phyloP scores from a whole-genome alignment of 2,888 invertebrate species.

The Lepeophtheirus nordmannii region DNA sequence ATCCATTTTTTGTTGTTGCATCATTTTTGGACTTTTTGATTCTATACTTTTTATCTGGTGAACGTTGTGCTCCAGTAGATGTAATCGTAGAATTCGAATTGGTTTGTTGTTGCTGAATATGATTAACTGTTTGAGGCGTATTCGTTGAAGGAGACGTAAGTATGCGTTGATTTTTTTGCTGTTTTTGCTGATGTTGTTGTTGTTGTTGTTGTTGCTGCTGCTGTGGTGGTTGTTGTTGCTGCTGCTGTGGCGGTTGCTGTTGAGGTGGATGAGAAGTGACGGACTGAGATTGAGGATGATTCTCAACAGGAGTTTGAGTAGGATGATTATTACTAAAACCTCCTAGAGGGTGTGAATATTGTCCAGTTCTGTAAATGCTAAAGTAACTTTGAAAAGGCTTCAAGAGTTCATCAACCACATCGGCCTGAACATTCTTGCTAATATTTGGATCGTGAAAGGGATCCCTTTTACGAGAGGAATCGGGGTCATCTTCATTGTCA shows the following conservation, averaged over 20 bases:
- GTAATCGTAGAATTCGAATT: background rate
- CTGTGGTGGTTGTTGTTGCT: slow-evolving; percentile 7
- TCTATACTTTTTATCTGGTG: slow-evolving; percentile 21
- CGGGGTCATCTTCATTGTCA: slow-evolving; percentile 19
- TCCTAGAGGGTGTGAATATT: slow-evolving; percentile 16
- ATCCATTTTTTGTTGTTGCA: background rate
- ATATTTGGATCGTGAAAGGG: slow-evolving; percentile 19
- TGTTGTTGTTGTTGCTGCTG: background rate
- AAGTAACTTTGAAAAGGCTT: slow-evolving; percentile 24
- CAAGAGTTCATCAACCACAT: slow-evolving; percentile 24
- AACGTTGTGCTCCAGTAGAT: background rate
- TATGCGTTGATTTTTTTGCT: background rate
- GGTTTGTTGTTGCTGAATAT: background rate
- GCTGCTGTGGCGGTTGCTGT: slow-evolving; percentile 1
- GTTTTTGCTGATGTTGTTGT: slow-evolving; percentile 6
- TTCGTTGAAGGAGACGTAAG: background rate
- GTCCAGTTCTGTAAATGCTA: slow-evolving; percentile 22
- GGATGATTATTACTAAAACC: background rate
- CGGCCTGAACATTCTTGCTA: background rate
- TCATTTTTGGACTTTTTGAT: slow-evolving; percentile 19
- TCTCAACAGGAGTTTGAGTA: background rate
- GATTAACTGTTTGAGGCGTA: background rate
- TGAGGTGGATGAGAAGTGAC: background rate
- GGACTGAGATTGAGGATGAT: background rate
- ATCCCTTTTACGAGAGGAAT: background rate